These are phyloP conservation scores for Limnothrissa miodon DNA, from an alignment of 2,113 vertebrate species.

Conservation along the genomic window DNA sequence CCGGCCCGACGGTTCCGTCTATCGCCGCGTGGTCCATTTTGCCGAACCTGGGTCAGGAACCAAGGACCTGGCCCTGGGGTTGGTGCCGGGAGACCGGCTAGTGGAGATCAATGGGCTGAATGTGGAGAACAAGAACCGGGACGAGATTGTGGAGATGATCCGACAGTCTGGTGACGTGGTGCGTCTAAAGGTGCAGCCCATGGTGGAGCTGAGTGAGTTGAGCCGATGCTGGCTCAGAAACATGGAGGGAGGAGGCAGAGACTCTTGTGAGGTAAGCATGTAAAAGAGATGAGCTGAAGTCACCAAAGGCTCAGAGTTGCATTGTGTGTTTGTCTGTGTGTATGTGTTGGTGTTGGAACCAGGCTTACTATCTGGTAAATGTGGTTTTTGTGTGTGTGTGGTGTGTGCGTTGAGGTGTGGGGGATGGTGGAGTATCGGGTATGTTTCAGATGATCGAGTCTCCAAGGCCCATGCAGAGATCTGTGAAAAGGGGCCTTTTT, in stretches of 20 bases:
- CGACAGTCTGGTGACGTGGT: conserved; percentile 91
- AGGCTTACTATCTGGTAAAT: no score
- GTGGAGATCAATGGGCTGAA: conserved; percentile 93
- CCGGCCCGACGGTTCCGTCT: conserved; percentile 78
- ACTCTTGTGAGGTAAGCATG: conserved; percentile 81
- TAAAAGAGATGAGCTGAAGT: background rate
- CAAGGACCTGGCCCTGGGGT: conserved; percentile 83
- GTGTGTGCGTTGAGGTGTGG: no score
- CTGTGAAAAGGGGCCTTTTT: no score
- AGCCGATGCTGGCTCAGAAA: conserved; percentile 88
- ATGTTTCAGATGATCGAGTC: no score
- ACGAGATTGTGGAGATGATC: conserved; percentile 99
- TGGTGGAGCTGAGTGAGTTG: conserved; percentile 91
- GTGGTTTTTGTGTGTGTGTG: no score
- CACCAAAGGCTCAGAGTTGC: no score
- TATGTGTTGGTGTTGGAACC: no score
- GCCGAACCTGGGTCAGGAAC: conserved; percentile 88
- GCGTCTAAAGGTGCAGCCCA: conserved; percentile 92
- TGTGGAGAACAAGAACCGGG: conserved; percentile 88
- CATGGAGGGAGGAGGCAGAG: conserved; percentile 64
- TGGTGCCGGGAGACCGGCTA: conserved; percentile 91
- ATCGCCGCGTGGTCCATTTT: conserved; percentile 87
- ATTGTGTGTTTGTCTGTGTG: no score
- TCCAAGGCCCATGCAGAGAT: no score
- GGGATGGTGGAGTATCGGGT: no score